These are phyloP conservation scores for Nyctereutes procyonoides DNA, from an alignment of 2,113 vertebrate genomes.

Conservation along the genomic window DNA sequence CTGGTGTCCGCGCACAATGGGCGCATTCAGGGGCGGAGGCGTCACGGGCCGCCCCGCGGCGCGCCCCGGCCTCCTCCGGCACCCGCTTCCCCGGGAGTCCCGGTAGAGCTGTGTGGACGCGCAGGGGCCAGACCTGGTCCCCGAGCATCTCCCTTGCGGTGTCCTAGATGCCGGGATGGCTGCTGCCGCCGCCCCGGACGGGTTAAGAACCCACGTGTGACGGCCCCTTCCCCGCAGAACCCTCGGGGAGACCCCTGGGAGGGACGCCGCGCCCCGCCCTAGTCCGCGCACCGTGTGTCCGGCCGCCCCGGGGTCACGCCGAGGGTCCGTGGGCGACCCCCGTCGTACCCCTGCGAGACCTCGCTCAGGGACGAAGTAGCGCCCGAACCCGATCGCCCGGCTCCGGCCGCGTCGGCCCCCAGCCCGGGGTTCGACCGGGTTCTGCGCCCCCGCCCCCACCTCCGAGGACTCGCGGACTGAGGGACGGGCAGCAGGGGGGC, in stretches of 20 bases:
- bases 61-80: neutral
- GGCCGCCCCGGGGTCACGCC: no score
- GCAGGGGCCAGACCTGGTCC: neutral
- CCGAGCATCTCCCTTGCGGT: neutral
- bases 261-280: slow-evolving; percentile 69
- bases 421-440: neutral
- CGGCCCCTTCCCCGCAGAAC: neutral
- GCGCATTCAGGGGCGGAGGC: slow-evolving; percentile 66
- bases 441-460: neutral
- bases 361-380: neutral
- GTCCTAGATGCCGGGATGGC: neutral
- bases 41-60: slow-evolving; percentile 42
- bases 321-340: neutral
- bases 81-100: neutral
- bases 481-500: neutral
- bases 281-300: slow-evolving; percentile 72
- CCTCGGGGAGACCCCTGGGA: slow-evolving; percentile 39
- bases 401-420: neutral
- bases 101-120: neutral
- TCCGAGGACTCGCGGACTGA: neutral
- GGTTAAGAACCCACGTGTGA: slow-evolving; percentile 27
- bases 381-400: neutral
- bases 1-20: slow-evolving; percentile 60
- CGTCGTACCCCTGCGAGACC: neutral
- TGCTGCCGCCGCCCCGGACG: neutral